Evolutionary conservation across 2,888 invertebrate species (phyloP).

Genomic region (Apoda limacodes): DNA sequence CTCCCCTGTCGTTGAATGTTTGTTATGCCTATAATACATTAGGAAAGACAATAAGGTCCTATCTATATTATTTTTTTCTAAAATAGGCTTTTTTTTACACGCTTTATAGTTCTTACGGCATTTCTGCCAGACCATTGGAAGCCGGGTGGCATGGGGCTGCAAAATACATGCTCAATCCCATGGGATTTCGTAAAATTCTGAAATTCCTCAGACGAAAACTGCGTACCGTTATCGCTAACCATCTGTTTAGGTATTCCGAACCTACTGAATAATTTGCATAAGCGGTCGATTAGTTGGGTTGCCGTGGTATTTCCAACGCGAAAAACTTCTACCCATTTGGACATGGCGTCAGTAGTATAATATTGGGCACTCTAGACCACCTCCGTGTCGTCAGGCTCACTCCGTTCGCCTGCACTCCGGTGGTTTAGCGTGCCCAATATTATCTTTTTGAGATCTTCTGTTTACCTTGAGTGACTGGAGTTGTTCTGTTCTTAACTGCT

Average conservation of each 20-base stretch:
- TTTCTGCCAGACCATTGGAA: constrained; percentile 19
- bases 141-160: constrained; percentile 18
- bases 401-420: too few species aligned
- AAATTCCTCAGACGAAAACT: constrained; percentile 16
- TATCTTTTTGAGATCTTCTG: too few species aligned
- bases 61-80: constrained; percentile 7
- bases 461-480: too few species aligned
- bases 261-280: constrained; percentile 3
- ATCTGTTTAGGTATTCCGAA: too few species aligned
- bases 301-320: constrained; percentile 10
- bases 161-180: constrained; percentile 17
- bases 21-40: constrained; percentile 14
- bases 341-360: too few species aligned
- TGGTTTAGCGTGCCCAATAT: too few species aligned
- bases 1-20: constrained; percentile 16
- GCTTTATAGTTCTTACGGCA: constrained; percentile 14
- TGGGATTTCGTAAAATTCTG: constrained; percentile 9
- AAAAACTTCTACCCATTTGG: too few species aligned
- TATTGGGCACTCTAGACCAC: too few species aligned
- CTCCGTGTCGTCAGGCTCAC: too few species aligned
- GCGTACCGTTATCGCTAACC: constrained; percentile 18
- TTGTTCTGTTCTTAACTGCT: too few species aligned
- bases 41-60: constrained; percentile 11
- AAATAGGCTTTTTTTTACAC: constrained; percentile 15
- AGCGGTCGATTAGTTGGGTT: not conserved